Evolutionary conservation across 1,140 invertebrate species (phyloP).

Genomic region (Cherax quadricarinatus): DNA sequence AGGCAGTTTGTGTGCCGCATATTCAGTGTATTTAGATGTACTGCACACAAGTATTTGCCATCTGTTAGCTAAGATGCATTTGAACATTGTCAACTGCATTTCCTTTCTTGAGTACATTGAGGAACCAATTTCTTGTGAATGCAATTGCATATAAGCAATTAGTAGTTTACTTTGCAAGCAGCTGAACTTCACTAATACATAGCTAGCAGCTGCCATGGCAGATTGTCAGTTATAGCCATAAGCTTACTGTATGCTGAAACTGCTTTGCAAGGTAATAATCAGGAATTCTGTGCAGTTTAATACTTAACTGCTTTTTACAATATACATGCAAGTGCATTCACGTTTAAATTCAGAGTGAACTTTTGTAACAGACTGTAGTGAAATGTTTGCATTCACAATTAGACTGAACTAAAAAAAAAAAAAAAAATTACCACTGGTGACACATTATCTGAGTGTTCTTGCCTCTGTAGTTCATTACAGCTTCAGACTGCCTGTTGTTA

Average conservation of each 20-base stretch:
- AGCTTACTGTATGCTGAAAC: constrained; percentile 39
- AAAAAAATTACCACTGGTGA: constrained; percentile 52
- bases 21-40: constrained; percentile 52
- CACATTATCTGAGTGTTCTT: constrained; percentile 57
- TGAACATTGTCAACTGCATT: constrained; percentile 63
- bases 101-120: constrained; percentile 58
- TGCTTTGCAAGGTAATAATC: constrained; percentile 47
- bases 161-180: not conserved
- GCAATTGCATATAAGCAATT: constrained; percentile 54
- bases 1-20: constrained; percentile 54
- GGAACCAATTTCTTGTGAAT: constrained; percentile 56
- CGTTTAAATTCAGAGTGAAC: constrained; percentile 56
- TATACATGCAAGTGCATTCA: constrained; percentile 61
- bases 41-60: constrained; percentile 41
- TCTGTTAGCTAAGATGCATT: constrained; percentile 49
- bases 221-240: constrained; percentile 34
- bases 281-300: constrained; percentile 22
- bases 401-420: constrained; percentile 11
- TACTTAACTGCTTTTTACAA: not conserved
- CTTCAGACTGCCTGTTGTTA: constrained; percentile 69
- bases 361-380: constrained; percentile 60
- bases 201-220: constrained; percentile 36
- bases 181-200: constrained; percentile 33
- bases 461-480: constrained; percentile 66
- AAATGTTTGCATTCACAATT: constrained; percentile 61